Percentiles rank a stretch among this genome's conserved stretches.
phyloP scores from a whole-genome alignment of 2,797 vertebrate species.

The Liasis olivaceus region DNA sequence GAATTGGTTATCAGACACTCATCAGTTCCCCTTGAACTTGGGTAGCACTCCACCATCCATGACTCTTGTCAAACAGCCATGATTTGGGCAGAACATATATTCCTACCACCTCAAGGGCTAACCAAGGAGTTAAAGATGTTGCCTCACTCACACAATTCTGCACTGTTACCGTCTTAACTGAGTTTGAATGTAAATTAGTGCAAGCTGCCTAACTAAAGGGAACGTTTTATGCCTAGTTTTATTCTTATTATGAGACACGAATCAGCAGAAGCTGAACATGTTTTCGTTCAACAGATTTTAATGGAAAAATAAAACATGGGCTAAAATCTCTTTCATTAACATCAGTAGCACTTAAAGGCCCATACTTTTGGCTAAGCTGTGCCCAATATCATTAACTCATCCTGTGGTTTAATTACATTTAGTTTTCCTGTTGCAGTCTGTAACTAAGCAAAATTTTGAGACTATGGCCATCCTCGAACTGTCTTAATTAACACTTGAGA shows the following conservation, averaged over 20 bases:
- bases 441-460: not conserved
- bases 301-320: not conserved
- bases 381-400: not conserved
- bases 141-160: not conserved
- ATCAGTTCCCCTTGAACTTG: not conserved
- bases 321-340: not conserved
- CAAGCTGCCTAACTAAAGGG: not conserved
- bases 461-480: conserved; percentile 18
- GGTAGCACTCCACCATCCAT: not conserved
- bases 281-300: not conserved
- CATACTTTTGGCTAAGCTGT: not conserved
- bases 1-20: not conserved
- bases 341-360: not conserved
- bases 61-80: not conserved
- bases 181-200: not conserved
- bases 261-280: not conserved
- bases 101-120: not conserved
- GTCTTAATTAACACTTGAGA: conserved; percentile 12
- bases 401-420: not conserved
- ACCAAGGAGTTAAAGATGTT: not conserved
- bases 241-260: not conserved
- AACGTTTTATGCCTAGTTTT: not conserved
- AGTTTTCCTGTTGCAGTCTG: conserved; percentile 8
- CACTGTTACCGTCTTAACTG: not conserved
- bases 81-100: not conserved